Evolutionary conservation across 2,888 invertebrate species (phyloP), one percentile per base, ranked within the genome.

Genomic region (Pristionchus japonicus): DNA sequence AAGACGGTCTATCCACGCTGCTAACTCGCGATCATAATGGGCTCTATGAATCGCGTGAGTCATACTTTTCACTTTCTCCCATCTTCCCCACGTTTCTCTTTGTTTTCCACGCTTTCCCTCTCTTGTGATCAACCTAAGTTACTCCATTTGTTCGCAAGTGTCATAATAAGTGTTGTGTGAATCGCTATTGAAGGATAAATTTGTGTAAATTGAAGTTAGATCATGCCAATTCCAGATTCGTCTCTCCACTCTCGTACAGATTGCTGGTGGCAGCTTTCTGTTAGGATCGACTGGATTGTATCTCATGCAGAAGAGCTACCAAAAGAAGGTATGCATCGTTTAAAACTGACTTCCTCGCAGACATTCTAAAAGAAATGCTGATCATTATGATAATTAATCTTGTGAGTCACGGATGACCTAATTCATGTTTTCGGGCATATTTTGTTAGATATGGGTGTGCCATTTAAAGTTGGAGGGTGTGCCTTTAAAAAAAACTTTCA

Each of bases 211-310:
- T n/a, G n/a, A n/a, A n/a, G 61, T 15, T 61, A 23, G 61, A n/a
- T n/a, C 61, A 61, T 9, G 6, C 15, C 7, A 15, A 15, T 17
- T 70, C 31, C 86, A 91, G 92, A 91, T 92, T 47, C 90, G 91
- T 86, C 89, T 90, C 37, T 86, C 92, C 34, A 93, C 93, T 86
- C 89, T 93, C 61, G 87, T 93, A 15, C 91, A 92, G 88, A 89
- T 93, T 7, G 93, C 93, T n/a, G 93, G 90, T 3, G 93, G 93
- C 13, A 91, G 90, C 4, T 92, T 93, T 83, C 84, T 93, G 13
- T 52, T 89, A 37, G 93, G 93, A n/a, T 89, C 93, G 23, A 92
- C 92, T 6, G 93, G 90, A 4, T 88, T 93, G 13, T 93, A 93
- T 89, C 82, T 93, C 43, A 92, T 91, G 15, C 93, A 93, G 87